Conservation (phyloP, 1,140 invertebrate genomes). For the Cecropterus lyciades region DNA sequence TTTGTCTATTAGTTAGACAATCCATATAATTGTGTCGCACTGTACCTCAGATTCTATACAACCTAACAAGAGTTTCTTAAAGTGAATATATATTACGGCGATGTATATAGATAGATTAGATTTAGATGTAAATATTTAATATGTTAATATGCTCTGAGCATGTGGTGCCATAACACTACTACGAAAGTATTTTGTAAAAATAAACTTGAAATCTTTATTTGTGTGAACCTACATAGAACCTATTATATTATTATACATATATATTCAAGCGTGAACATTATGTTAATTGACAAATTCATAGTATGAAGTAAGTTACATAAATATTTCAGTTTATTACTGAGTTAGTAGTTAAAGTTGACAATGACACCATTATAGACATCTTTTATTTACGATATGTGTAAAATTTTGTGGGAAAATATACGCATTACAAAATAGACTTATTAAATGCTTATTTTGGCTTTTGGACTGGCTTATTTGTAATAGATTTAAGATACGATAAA, state of each 20-base stretch:
- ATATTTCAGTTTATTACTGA: slow-evolving; percentile 16
- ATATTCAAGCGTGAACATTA: slow-evolving; percentile 15
- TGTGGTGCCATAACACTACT: slow-evolving; percentile 80
- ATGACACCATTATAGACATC: slow-evolving; percentile 6
- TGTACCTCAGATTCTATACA: slow-evolving; percentile 3
- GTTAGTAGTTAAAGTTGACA: slow-evolving; percentile 33
- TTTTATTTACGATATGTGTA: slow-evolving; percentile 44
- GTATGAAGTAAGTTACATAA: slow-evolving; percentile 19
- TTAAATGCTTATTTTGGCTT: slow-evolving; percentile 67
- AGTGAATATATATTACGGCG: slow-evolving; percentile 11
- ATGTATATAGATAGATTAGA: slow-evolving; percentile 43
- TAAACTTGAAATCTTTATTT: slow-evolving; percentile 38
- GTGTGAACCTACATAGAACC: slow-evolving; percentile 21
- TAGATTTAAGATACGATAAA: slow-evolving; percentile 47
- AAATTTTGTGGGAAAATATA: slow-evolving; percentile 77
- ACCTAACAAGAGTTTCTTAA: slow-evolving; percentile 9
- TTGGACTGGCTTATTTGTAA: slow-evolving; percentile 67
- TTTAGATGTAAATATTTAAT: slow-evolving; percentile 59
- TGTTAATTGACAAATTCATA: slow-evolving; percentile 19
- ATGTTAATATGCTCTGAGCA: slow-evolving; percentile 71
- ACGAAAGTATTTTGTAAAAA: slow-evolving; percentile 69
- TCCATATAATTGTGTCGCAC: too few species aligned
- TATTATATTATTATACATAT: slow-evolving; percentile 23
- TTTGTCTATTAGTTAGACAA: too few species aligned
- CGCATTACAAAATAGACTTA: slow-evolving; percentile 76